Base-by-base conservation (phyloP, 2,113 vertebrate species). In the Hemiscyllium ocellatum region DNA sequence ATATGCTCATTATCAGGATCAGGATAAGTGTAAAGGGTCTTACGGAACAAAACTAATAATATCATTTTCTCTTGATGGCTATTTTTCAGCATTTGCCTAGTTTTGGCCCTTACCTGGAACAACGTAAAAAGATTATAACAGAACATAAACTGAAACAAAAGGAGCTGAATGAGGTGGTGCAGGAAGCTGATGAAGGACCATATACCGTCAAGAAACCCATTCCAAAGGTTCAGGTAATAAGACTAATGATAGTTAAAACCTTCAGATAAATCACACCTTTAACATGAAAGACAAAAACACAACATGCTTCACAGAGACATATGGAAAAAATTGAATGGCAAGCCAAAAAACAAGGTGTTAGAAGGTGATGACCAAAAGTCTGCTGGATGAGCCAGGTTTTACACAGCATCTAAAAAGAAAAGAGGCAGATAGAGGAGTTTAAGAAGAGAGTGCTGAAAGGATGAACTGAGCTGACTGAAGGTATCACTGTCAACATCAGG, bases 41-140 rank as follows among this genome's bases (percentile, higher is more conserved):
- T 33, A 22, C n/a, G 33, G 52, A 95, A 95, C 19, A 20, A 72
- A 50, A 52, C 24, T 52, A 52, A 72, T 95, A 52, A 33, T 26
- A 68, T 8, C 7, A 52, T 13, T 72, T 17, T 70, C 47, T 33
- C 13, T 26, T 2, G 7, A 7, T 52, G 12, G 47, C 42, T 95
- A 96, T 94, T 26, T 96, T 97, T 96, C 96, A 99, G 99, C 98
- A 97, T 89, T 97, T 99, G 89, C 98, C 98, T 15, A 98, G 97
- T 96, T 99, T 99, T 97, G 98, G 98, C 56, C 98, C 98, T 52
- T 99, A 98, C 96, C 98, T 99, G 93, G 97, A 98, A 47, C 96
- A 97, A 96, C 98, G 97, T 96, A 98, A 96, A n/a, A 97, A 97
- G 95, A 98, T 97, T 96, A 97, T 99, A 69, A 98, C 98, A 24